A percentile compares a stretch with the other conserved stretches of the same genome.
These are phyloP conservation scores for Carapus acus DNA, from an alignment of 2,797 vertebrate species.

Conservation along the genomic window DNA sequence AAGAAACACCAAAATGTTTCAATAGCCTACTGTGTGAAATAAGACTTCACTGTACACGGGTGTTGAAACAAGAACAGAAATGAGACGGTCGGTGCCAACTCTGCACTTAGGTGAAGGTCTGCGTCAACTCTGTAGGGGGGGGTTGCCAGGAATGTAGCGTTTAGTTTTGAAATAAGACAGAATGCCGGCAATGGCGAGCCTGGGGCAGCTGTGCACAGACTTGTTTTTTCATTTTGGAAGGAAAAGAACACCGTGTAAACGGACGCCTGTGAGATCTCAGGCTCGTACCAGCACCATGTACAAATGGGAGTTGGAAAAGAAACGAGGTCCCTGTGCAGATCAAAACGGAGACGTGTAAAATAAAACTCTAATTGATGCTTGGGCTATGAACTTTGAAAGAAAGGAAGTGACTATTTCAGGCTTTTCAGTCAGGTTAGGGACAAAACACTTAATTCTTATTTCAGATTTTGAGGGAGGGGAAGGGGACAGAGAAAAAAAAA, in stretches of 20 bases:
- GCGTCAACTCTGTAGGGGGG: conserved; percentile 18
- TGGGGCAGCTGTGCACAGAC: conserved; percentile 6
- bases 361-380: no score
- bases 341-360: no score
- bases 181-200: conserved; percentile 6
- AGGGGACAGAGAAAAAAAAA: no score
- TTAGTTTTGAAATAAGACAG: conserved; percentile 31
- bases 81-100: conserved; percentile 21
- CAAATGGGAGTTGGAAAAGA: no score
- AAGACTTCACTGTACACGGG: background rate
- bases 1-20: background rate
- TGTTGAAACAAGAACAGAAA: conserved; percentile 9
- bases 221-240: conserved; percentile 12
- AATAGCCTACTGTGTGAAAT: conserved; percentile 5
- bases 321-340: no score
- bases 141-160: conserved; percentile 8
- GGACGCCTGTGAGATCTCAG: background rate
- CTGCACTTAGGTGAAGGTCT: conserved; percentile 36
- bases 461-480: no score
- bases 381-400: no score
- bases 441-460: no score
- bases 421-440: no score
- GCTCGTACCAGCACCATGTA: background rate
- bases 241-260: background rate
- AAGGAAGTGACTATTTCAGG: no score